These are phyloP conservation scores for Labeo catla DNA, from an alignment of 2,113 vertebrate species.

Conservation along the genomic window DNA sequence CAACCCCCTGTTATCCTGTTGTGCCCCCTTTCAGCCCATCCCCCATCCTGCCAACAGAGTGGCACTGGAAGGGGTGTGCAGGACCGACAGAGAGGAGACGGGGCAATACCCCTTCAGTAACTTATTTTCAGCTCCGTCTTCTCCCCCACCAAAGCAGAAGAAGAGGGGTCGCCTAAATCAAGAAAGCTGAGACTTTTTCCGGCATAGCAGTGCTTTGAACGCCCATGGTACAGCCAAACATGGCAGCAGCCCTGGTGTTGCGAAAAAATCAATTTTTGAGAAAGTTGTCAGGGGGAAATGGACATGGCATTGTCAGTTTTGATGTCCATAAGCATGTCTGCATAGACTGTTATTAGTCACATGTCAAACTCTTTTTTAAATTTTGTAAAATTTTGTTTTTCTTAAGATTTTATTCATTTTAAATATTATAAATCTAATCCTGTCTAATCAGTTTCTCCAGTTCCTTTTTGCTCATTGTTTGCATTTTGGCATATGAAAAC, in stretches of 20 bases:
- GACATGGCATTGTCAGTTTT: slow-evolving; percentile 25
- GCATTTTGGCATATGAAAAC: background rate
- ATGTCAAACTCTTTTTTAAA: background rate
- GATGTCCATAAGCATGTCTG: slow-evolving; percentile 10
- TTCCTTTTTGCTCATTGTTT: background rate
- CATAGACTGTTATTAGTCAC: slow-evolving; percentile 11
- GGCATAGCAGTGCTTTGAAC: background rate
- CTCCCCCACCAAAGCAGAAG: background rate
- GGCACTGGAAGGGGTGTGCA: slow-evolving; percentile 47
- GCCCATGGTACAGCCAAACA: slow-evolving; percentile 37
- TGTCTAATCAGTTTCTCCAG: no score
- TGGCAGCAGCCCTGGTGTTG: slow-evolving; percentile 5
- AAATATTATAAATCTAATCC: background rate
- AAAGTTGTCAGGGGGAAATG: background rate
- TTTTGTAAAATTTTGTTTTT: background rate
- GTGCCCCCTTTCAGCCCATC: slow-evolving; percentile 18
- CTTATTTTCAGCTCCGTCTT: slow-evolving; percentile 44
- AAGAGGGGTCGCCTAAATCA: slow-evolving; percentile 11
- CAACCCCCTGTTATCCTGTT: slow-evolving; percentile 2
- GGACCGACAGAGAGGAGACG: slow-evolving; percentile 35
- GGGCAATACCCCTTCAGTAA: slow-evolving; percentile 42
- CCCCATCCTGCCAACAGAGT: slow-evolving; percentile 37
- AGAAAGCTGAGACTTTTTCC: slow-evolving; percentile 40
- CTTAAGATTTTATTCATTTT: background rate
- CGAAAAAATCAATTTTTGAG: slow-evolving; percentile 10